Evolutionary conservation across 2,113 vertebrate species (phyloP), one percentile per base, ranked within the genome.

Genomic region (Tapirus terrestris): DNA sequence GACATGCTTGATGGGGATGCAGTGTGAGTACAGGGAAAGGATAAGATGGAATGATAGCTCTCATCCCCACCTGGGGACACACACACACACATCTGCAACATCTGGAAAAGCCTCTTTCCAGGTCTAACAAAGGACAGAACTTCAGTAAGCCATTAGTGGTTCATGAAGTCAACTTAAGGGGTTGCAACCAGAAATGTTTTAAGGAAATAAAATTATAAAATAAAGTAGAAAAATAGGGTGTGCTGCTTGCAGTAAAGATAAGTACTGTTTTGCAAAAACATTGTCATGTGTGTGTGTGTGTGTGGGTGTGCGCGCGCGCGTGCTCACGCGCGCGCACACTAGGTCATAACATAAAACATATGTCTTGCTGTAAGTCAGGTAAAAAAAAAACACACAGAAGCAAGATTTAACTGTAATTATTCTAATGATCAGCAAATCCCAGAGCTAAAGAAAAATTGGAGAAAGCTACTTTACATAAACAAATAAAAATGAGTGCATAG

Each of bases 331-430:
- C 17, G 4, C 33, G 0, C 53, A 33, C 5, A 61, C 23, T 33
- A 67, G n/a, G 13, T 75, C 27, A 65, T 48, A 67, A 43, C 0
- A 3, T 31, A 72, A 92, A 31, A 61, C 65, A n/a, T 48, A n/a
- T 39, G 13, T 56, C 27, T 88, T 53, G 51, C 56, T 82, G 8
- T 84, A 43, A 90, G 33, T 58, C 31, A 79, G 31, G 29, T 58
- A 72, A 91, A 84, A 75, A n/a, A n/a, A 27, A 48, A 83, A 97
- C 92, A 92, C 33, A 67, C 16, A 92, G 63, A 76, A 56, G 14
- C 0, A 48, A 93, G 31, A 79, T 45, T 72, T 31, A 84, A 88
- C 89, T 89, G 29, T 81, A 73, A 82, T 39, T 29, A 84, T 45
- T 67, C 58, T 39, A 91, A 88, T 39, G 20, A 61, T 83, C 14